phyloP scores from a whole-genome alignment of 53 echinoderm and acorn worm species.

The Holothuria scabra region DNA sequence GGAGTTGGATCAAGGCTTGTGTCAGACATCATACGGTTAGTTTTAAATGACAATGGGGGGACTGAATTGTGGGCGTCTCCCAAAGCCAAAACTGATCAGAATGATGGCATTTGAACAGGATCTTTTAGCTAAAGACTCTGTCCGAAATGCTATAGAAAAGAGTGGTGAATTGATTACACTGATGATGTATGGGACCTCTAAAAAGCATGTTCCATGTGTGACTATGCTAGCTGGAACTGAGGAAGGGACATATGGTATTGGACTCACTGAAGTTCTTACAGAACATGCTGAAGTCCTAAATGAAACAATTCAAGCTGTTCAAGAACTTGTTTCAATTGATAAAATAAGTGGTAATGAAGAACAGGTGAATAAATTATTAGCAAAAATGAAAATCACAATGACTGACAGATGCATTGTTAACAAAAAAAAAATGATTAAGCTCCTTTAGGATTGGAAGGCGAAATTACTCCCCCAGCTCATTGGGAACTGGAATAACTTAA shows the following conservation, averaged over 20 bases:
- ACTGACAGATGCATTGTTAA: conserved; percentile 73
- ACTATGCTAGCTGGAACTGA: conserved; percentile 61
- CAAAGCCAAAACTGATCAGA: conserved; percentile 64
- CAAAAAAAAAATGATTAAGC: conserved; percentile 52
- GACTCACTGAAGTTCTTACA: conserved; percentile 50
- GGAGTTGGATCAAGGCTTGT: conserved; percentile 66
- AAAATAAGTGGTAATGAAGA: conserved; percentile 16
- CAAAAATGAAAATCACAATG: conserved; percentile 77
- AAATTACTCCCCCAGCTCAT: conserved; percentile 8
- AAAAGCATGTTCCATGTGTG: conserved; percentile 59
- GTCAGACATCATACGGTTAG: conserved; percentile 62
- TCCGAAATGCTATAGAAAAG: conserved; percentile 48
- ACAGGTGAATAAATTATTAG: conserved; percentile 19
- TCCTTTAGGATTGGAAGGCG: conserved; percentile 63
- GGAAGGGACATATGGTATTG: conserved; percentile 42
- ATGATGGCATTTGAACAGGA: conserved; percentile 72
- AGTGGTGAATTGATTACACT: conserved; percentile 47
- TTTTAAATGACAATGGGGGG: conserved; percentile 60
- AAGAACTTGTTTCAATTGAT: conserved; percentile 11
- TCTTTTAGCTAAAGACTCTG: conserved; percentile 58
- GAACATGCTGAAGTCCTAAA: conserved; percentile 44
- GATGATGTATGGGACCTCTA: conserved; percentile 64
- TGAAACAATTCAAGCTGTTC: conserved; percentile 53
- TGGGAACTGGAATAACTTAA: conserved; percentile 53
- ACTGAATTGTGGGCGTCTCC: conserved; percentile 59